phyloP scores from a whole-genome alignment of 2,888 invertebrate genomes.

The Calliphora vomitoria region DNA sequence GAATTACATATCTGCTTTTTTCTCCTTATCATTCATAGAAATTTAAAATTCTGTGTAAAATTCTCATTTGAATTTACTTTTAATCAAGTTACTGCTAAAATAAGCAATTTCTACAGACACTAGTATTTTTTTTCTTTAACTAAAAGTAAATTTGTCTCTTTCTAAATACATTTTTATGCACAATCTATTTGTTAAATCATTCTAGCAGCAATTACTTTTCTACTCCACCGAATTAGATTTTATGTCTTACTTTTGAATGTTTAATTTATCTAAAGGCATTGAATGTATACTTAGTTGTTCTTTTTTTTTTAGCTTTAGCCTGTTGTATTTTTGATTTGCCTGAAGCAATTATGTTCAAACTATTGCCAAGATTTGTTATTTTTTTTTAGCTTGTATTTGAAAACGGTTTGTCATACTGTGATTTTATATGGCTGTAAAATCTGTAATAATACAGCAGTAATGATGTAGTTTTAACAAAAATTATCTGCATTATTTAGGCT shows the following conservation, averaged over 20 bases:
- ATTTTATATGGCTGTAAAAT: not conserved
- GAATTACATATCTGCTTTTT: too few species aligned
- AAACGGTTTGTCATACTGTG: not conserved
- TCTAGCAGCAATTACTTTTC: not conserved
- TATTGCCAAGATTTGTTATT: not conserved
- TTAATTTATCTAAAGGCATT: not conserved
- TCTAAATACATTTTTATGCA: too few species aligned
- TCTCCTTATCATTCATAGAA: too few species aligned
- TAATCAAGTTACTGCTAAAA: too few species aligned
- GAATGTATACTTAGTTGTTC: not conserved
- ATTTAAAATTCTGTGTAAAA: too few species aligned
- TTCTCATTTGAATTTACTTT: too few species aligned
- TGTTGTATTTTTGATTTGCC: slow-evolving; percentile 5
- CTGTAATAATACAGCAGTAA: not conserved
- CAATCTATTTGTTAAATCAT: too few species aligned
- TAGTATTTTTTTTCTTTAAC: too few species aligned
- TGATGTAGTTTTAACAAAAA: not conserved
- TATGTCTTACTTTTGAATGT: not conserved
- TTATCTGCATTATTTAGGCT: not conserved
- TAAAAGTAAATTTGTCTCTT: too few species aligned
- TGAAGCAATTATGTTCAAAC: not conserved
- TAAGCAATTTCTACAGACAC: too few species aligned
- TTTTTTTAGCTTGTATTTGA: not conserved
- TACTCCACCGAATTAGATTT: not conserved
- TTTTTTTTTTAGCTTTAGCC: not conserved